These are phyloP conservation scores for Rhynchopsitta pachyrhyncha DNA, from an alignment of 2,113 vertebrate species.

Conservation along the genomic window DNA sequence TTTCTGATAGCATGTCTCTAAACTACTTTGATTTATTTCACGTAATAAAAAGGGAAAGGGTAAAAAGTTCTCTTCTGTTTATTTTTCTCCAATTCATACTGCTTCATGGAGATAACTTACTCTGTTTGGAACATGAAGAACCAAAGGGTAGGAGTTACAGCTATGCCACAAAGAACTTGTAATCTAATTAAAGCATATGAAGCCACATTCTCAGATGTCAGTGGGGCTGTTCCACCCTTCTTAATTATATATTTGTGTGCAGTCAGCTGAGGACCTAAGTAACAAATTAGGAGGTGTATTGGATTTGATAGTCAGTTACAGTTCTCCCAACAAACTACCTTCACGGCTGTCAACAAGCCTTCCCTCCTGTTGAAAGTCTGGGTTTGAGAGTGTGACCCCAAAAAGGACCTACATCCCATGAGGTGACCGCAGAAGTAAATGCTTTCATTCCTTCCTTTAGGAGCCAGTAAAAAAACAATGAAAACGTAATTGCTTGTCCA, in stretches of 20 bases:
- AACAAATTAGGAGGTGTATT: not conserved
- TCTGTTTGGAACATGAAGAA: conserved; percentile 2
- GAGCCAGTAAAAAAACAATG: not conserved
- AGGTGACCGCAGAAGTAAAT: not conserved
- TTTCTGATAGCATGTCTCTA: not conserved
- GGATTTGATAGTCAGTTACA: not conserved
- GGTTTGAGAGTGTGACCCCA: not conserved
- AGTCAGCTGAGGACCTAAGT: not conserved
- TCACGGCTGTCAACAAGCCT: not conserved
- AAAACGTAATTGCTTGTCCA: not conserved
- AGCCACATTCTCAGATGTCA: conserved; percentile 27
- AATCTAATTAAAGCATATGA: conserved; percentile 49
- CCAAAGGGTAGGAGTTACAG: not conserved
- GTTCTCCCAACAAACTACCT: not conserved
- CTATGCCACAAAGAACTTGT: conserved; percentile 39
- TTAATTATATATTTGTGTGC: not conserved
- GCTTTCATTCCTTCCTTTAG: not conserved
- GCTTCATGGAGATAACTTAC: not conserved
- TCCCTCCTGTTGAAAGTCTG: not conserved
- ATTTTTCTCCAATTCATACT: not conserved
- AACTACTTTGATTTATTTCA: conserved; percentile 38
- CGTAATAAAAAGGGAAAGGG: not conserved
- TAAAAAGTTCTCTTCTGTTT: conserved; percentile 16
- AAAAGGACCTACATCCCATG: not conserved
- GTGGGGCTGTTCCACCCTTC: conserved; percentile 39